Percentiles rank a stretch among this genome's conserved stretches.
These are phyloP conservation scores for Chelidonichthys spinosus DNA, from an alignment of 2,797 vertebrate genomes.

Conservation along the genomic window DNA sequence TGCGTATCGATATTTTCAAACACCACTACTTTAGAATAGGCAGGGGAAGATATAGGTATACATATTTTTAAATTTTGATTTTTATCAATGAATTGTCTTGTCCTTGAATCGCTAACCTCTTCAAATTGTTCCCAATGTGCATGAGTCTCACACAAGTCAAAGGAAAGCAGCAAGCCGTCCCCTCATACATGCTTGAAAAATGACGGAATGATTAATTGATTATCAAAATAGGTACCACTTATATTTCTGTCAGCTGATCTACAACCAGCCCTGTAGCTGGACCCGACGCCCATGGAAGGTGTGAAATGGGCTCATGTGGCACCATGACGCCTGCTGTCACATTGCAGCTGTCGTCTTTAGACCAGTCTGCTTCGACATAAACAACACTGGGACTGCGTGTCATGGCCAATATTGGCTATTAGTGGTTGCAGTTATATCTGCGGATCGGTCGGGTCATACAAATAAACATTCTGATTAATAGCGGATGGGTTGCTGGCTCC, in stretches of 20 bases:
- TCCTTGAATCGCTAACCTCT: not conserved
- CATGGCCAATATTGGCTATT: not conserved
- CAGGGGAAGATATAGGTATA: too few relatives aligned
- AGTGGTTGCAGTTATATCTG: too few relatives aligned
- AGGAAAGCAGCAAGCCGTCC: not conserved
- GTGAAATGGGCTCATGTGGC: slow-evolving; percentile 31
- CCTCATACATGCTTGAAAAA: too few relatives aligned
- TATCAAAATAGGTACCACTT: not conserved
- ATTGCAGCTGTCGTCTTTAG: slow-evolving; percentile 11
- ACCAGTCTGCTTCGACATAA: slow-evolving; percentile 6
- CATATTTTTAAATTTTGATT: too few relatives aligned
- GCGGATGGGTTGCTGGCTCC: too few relatives aligned
- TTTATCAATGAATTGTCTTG: too few relatives aligned
- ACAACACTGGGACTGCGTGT: not conserved
- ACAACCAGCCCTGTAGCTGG: not conserved
- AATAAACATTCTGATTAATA: too few relatives aligned
- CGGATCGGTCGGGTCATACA: too few relatives aligned
- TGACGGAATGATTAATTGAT: not conserved
- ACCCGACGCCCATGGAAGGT: not conserved
- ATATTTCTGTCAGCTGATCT: not conserved
- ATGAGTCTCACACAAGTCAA: not conserved
- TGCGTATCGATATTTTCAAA: too few relatives aligned
- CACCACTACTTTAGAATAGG: too few relatives aligned
- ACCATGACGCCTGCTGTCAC: not conserved
- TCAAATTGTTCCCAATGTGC: not conserved